Conservation (phyloP, 2,888 invertebrate species). For the Plebejus melissa region DNA sequence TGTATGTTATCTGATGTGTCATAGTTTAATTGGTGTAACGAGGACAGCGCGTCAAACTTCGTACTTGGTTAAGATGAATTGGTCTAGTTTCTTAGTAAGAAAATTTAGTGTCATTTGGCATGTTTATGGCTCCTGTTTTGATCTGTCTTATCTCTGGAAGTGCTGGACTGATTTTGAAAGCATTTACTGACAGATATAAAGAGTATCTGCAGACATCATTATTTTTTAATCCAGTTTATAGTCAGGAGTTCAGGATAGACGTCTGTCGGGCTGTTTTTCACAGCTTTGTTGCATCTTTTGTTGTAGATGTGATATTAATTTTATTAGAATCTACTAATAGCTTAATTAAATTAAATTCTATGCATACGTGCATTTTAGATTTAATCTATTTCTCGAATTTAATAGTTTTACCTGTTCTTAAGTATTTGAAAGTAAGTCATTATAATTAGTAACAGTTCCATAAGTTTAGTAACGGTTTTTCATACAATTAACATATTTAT, state of each 20-base stretch:
- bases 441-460: neutral
- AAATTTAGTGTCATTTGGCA: no score
- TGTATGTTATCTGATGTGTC: constrained; percentile 17
- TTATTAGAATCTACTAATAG: neutral
- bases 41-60: constrained; percentile 8
- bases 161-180: neutral
- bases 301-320: neutral
- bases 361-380: neutral
- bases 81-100: neutral
- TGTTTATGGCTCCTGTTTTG: neutral
- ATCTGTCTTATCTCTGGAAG: neutral
- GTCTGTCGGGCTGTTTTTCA: neutral
- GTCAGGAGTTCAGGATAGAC: neutral
- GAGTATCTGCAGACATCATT: no score
- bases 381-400: neutral
- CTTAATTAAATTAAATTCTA: neutral
- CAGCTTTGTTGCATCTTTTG: neutral
- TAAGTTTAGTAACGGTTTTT: neutral
- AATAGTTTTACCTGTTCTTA: neutral
- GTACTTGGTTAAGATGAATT: neutral
- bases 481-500: neutral
- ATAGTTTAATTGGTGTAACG: constrained; percentile 24
- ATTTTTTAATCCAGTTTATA: neutral
- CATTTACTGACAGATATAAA: neutral
- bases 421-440: neutral